phyloP scores from a whole-genome alignment of 2,888 invertebrate species.

The Phrixothrix hirtus region DNA sequence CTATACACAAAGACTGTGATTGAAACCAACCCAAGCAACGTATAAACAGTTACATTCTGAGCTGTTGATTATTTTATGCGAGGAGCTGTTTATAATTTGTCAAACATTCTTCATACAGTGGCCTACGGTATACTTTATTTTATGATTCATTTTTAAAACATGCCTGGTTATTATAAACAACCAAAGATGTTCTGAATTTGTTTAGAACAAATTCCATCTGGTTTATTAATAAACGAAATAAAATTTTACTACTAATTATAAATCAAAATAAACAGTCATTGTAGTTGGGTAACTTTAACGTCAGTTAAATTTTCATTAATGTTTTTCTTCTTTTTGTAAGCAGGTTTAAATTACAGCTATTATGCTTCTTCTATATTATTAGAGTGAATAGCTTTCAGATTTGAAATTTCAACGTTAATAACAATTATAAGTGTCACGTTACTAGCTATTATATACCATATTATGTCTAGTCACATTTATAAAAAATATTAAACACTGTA shows the following conservation, averaged over 20 bases:
- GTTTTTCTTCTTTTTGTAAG: too few species aligned
- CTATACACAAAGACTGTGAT: conserved; percentile 31
- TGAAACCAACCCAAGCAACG: conserved; percentile 33
- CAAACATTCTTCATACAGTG: conserved; percentile 33
- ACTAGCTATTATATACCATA: neutral
- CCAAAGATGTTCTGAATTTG: too few species aligned
- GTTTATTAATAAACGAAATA: too few species aligned
- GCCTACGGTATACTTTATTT: conserved; percentile 22
- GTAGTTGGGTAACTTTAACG: too few species aligned
- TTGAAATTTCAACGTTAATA: neutral
- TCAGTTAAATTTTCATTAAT: too few species aligned
- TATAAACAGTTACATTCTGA: conserved; percentile 36
- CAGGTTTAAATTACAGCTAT: too few species aligned
- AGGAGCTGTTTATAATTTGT: conserved; percentile 37
- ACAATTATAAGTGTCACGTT: neutral
- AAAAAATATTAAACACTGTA: neutral
- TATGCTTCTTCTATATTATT: too few species aligned
- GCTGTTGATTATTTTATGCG: conserved; percentile 38
- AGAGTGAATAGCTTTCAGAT: too few species aligned
- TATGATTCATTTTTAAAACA: conserved; percentile 9
- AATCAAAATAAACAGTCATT: too few species aligned
- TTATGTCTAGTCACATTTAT: neutral
- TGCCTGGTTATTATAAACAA: too few species aligned
- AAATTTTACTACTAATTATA: too few species aligned
- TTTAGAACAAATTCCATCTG: too few species aligned